Percentiles rank a stretch among this genome's conserved stretches.
Conservation (phyloP, 2,888 invertebrate genomes). For the Tachystola acroxantha region DNA sequence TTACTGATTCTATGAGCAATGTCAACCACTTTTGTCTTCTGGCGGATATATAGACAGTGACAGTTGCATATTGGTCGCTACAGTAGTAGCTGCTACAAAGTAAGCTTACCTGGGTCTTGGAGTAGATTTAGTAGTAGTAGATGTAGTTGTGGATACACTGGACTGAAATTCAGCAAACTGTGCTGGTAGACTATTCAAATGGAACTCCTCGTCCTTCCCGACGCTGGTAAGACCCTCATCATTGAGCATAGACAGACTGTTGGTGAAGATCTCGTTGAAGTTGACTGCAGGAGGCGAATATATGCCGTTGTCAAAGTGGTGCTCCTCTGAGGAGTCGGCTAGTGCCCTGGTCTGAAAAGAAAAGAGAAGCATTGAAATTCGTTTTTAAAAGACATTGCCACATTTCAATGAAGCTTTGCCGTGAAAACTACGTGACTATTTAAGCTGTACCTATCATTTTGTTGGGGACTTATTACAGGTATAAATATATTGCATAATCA, state of each 20-base stretch:
- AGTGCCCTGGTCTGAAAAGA: slow-evolving; percentile 29
- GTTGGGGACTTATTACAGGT: no score
- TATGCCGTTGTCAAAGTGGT: slow-evolving; percentile 20
- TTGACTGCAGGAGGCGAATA: slow-evolving; percentile 31
- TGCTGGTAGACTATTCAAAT: slow-evolving; percentile 20
- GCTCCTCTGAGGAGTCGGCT: slow-evolving; percentile 33
- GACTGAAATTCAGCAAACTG: slow-evolving; percentile 35
- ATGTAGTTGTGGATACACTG: slow-evolving; percentile 10
- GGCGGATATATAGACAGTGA: no score
- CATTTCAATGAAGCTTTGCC: no score
- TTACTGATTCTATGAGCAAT: no score
- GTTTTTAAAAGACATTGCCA: no score
- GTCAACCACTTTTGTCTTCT: no score
- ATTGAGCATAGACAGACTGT: slow-evolving; percentile 20
- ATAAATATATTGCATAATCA: no score
- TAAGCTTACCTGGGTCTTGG: slow-evolving; percentile 23
- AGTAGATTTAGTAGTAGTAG: slow-evolving; percentile 10
- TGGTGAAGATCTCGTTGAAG: slow-evolving; percentile 45
- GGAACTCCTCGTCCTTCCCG: slow-evolving; percentile 25
- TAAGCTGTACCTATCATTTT: no score
- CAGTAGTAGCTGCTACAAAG: no score
- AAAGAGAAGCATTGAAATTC: neutral
- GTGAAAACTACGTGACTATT: no score
- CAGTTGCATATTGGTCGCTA: no score
- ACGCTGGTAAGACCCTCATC: slow-evolving; percentile 18